These are phyloP conservation scores for Perdita meconis DNA, from an alignment of 2,888 invertebrate species.

Conservation along the genomic window DNA sequence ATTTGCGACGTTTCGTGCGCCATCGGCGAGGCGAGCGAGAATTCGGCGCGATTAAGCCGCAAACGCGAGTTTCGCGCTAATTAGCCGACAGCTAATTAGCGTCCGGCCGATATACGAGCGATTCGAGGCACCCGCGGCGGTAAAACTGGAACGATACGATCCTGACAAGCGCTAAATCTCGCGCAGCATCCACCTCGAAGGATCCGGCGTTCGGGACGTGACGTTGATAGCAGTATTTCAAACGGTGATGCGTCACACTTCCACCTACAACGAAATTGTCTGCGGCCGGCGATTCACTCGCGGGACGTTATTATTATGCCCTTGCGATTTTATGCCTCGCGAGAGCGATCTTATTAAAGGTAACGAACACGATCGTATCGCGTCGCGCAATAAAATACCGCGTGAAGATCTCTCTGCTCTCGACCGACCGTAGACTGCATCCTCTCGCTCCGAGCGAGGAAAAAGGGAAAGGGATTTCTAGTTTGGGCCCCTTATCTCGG, in stretches of 20 bases:
- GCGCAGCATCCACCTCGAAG: constrained; percentile 30
- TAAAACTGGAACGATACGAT: constrained; percentile 64
- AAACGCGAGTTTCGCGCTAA: constrained; percentile 37
- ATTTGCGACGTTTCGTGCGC: neutral
- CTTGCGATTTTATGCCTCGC: constrained; percentile 72
- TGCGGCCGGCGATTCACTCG: constrained; percentile 50
- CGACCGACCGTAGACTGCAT: neutral
- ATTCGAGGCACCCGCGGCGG: constrained; percentile 44
- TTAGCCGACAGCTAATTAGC: constrained; percentile 60
- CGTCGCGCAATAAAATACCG: constrained; percentile 73
- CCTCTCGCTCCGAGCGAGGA: constrained; percentile 23
- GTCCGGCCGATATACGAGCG: constrained; percentile 52
- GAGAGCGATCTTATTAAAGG: constrained; percentile 78
- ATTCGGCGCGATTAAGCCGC: constrained; percentile 31
- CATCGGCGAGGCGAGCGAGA: constrained; percentile 8
- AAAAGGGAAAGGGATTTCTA: constrained; percentile 29
- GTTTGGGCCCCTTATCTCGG: constrained; percentile 6
- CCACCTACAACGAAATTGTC: constrained; percentile 75
- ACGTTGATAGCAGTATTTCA: constrained; percentile 68
- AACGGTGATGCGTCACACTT: constrained; percentile 73
- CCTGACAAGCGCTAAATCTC: constrained; percentile 63
- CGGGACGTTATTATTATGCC: constrained; percentile 68
- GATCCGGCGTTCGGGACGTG: neutral
- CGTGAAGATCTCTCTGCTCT: constrained; percentile 8
- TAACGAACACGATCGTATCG: constrained; percentile 75